Conservation (phyloP, 2,888 invertebrate genomes). For the Xestia rhomboidea region DNA sequence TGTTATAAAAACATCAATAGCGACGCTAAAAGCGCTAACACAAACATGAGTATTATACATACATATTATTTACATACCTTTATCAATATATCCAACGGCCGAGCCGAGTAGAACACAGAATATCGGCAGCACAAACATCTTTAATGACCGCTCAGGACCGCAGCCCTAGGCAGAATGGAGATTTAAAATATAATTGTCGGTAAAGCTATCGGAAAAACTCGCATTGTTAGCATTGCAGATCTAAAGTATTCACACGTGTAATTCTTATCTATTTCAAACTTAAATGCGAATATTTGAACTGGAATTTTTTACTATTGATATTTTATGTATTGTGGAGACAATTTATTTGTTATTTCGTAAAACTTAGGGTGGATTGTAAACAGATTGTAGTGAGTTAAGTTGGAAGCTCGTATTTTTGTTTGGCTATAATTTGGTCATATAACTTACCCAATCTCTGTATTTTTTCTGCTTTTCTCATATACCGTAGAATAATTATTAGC, state of each 20-base stretch:
- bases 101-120: constrained; percentile 77
- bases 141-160: constrained; percentile 69
- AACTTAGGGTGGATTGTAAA: background rate
- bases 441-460: constrained; percentile 25
- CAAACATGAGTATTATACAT: constrained; percentile 27
- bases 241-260: background rate
- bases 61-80: constrained; percentile 75
- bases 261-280: background rate
- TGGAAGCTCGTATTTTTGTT: background rate
- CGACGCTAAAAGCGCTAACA: background rate
- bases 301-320: background rate
- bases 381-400: background rate
- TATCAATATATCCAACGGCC: constrained; percentile 77
- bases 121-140: constrained; percentile 74
- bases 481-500: background rate
- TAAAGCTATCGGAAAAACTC: constrained; percentile 18
- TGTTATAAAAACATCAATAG: background rate
- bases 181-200: constrained; percentile 14
- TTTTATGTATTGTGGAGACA: background rate
- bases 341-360: background rate
- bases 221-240: constrained; percentile 16
- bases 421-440: background rate
- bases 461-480: background rate
- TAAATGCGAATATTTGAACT: background rate
- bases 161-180: constrained; percentile 73